Conservation (phyloP, 2,797 vertebrate genomes). For the Iguana delicatissima region DNA sequence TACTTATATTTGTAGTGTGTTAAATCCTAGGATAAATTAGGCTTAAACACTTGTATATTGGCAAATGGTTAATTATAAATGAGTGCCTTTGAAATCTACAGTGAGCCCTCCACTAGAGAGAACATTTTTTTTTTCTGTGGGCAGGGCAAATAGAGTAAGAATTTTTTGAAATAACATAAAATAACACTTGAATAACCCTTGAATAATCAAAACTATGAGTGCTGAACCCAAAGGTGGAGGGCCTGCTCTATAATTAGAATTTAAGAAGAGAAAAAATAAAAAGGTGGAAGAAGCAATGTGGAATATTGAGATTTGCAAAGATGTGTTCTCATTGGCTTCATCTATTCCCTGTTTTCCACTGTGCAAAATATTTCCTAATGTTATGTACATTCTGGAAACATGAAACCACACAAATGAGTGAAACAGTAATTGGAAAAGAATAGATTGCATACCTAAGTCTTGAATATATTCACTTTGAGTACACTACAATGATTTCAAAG, state of each 20-base stretch:
- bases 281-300: background rate
- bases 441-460: background rate
- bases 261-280: background rate
- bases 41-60: background rate
- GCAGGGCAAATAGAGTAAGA: too few relatives aligned
- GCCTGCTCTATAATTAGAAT: background rate
- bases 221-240: too few relatives aligned
- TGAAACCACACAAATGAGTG: background rate
- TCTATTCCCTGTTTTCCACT: background rate
- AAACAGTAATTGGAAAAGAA: background rate
- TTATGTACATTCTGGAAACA: background rate
- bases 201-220: too few relatives aligned
- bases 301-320: background rate
- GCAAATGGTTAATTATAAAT: background rate
- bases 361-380: background rate
- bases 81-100: background rate
- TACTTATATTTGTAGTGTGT: background rate
- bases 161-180: too few relatives aligned
- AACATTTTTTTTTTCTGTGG: too few relatives aligned
- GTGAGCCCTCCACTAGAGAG: too few relatives aligned
- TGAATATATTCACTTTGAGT: background rate
- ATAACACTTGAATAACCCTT: too few relatives aligned
- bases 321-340: background rate
- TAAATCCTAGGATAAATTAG: background rate
- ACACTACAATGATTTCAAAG: background rate